Evolutionary conservation across 2,797 vertebrate species (phyloP), one percentile per base, ranked within the genome.

Genomic region (Borostomias antarcticus): DNA sequence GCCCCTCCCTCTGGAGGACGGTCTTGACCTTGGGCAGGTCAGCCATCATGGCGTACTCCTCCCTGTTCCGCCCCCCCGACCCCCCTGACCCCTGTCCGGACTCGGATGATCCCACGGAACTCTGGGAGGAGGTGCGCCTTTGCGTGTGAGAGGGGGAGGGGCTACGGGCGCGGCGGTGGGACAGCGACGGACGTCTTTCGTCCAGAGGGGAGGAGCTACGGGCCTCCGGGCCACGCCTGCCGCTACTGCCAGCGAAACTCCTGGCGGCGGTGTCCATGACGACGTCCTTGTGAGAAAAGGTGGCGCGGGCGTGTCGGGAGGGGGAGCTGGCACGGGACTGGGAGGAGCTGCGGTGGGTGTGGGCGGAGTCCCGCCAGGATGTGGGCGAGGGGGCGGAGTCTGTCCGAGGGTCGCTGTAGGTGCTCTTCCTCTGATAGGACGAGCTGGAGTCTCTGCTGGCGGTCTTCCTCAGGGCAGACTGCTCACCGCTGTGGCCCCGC

Each of bases 1-100:
- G 50, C 52, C 58, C 66, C 4, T 93, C 90, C 52, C 79, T 87
- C 74, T 92, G 92, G 23, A 85, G 54, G 61, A 96, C 87, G 47
- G 84, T 91, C 84, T 92, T 95, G 73, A 93, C 85, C 57, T 91
- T 95, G 0, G 97, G 98, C 71, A 98, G 88, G 68, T 96, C 92
- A 0, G 96, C 97, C 86, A 98, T 78, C 59, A 87, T 28, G 0
- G 90, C 90, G 51, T 98, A 98, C 53, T 95, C 92, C 63, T 95
- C 94, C 82, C 84, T 90, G 76, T 90, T 93, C 75, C 93, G 76
- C 58, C 91, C 94, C 0, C 85, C 86, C 25, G 95, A 94, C 0
- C 86, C 84, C 2, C 40, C 75, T 0, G 85, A 95, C 0, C 87
- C 84, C 2, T 84, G 64, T 0, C 80, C 86, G 0, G 86, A 82